Conservation (phyloP, 2,797 vertebrate species). For the Manis crassicaudata region DNA sequence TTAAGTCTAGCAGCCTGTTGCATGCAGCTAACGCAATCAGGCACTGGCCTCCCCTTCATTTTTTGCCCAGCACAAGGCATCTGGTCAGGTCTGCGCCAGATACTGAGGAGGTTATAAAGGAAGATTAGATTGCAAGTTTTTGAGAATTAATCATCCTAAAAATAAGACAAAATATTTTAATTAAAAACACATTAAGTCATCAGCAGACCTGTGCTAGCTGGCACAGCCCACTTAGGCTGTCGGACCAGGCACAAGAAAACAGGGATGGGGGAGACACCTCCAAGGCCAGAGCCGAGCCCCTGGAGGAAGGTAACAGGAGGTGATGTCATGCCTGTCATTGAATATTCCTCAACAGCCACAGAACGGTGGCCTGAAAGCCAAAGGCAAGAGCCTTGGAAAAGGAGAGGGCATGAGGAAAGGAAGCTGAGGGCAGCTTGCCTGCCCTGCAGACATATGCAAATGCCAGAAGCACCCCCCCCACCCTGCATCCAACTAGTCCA, state of each 20-base stretch:
- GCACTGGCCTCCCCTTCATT: not conserved
- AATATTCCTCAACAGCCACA: not conserved
- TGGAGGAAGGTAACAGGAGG: not conserved
- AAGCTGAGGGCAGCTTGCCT: not conserved
- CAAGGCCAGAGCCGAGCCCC: not conserved
- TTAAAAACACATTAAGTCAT: not conserved
- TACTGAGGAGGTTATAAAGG: not conserved
- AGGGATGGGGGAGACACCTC: not conserved
- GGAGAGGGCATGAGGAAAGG: not conserved
- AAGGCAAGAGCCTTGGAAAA: not conserved
- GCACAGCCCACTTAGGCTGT: not conserved
- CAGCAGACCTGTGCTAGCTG: not conserved
- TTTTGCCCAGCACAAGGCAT: not conserved
- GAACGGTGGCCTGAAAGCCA: not conserved
- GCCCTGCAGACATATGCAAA: not conserved
- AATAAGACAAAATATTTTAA: not conserved
- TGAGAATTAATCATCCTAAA: not conserved
- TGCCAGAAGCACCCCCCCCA: not conserved
- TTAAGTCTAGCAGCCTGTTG: accelerated
- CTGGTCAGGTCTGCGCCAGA: not conserved
- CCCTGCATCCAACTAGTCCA: not conserved
- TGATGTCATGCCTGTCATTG: too few relatives aligned
- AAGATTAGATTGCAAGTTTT: not conserved
- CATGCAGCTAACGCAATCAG: accelerated
- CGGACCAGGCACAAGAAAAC: not conserved